Base-by-base conservation (phyloP, 1,140 invertebrate species). In the Cyphomyrmex costatus region DNA sequence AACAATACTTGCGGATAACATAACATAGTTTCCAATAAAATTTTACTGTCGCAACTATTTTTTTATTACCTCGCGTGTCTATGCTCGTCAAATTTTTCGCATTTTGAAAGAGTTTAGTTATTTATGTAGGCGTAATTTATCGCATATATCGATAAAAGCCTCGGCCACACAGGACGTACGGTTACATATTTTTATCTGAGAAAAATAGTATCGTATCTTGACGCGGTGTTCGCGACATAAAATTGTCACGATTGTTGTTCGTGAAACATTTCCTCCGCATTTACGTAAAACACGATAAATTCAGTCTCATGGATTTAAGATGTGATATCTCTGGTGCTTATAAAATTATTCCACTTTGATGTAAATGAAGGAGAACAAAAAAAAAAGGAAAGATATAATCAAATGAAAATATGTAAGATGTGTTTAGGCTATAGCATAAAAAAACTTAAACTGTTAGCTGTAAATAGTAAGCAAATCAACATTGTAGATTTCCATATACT, bases 191-290 rank as follows among this genome's bases (percentile, higher is more conserved):
- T 76, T 89, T 89, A 89, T 89, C 84, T 51, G n/a, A 65, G 73
- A 89, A 89, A 89, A 89, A 89, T 86, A 77, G 56, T 60, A 21
- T 6, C 65, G n/a, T 86, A 89, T 89, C 88, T 56, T 19, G 58
- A 42, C 42, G 66, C 56, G 36, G 12, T 66, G 53, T 60, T 16
- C 73, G 74, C 21, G 65, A 68, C 86, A 63, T 82, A 70, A 77
- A 89, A 58, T 63, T 71, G 83, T 89, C 87, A 89, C 77, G 88
- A 73, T 83, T 73, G 76, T 83, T 86, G 27, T 56, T 89, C 87
- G 88, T 89, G 87, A 65, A 63, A 76, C 61, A 3, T 12, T 73
- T 27, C 3, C 33, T n/a, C 3, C 27, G 10, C 6, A 49, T 83
- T 73, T 60, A 21, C 24, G 53, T 49, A 33, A 60, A 74, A 74